A percentile compares a stretch with the other conserved stretches of the same genome.
Conservation (phyloP, 1,140 invertebrate genomes). For the Bombus picipes region DNA sequence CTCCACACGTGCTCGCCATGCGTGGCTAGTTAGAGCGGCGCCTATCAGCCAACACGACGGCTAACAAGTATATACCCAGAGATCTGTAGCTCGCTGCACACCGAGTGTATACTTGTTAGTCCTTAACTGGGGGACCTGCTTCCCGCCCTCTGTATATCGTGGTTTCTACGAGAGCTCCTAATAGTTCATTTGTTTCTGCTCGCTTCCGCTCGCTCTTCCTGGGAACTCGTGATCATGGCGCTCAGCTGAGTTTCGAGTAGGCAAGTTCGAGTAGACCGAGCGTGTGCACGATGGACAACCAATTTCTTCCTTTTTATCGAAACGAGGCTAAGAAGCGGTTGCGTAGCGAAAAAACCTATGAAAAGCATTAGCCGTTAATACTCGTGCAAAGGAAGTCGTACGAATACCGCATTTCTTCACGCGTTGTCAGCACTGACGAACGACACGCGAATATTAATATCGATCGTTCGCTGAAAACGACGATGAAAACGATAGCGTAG, state of each 20-base stretch:
- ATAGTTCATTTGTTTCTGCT: slow-evolving; percentile 77
- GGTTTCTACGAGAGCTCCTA: slow-evolving; percentile 57
- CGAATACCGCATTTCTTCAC: too few species aligned
- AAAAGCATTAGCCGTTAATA: too few species aligned
- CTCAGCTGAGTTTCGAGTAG: background rate
- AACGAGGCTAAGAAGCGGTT: too few species aligned
- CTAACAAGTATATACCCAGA: slow-evolving; percentile 33
- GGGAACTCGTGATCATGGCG: background rate
- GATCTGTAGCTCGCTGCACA: slow-evolving; percentile 11
- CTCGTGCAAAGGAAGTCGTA: too few species aligned
- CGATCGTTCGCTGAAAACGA: too few species aligned
- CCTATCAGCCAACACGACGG: slow-evolving; percentile 64
- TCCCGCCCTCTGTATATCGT: slow-evolving; percentile 28
- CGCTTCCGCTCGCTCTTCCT: slow-evolving; percentile 66
- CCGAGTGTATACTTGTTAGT: slow-evolving; percentile 64
- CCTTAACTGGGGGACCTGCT: slow-evolving; percentile 46
- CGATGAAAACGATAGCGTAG: too few species aligned
- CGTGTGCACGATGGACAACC: background rate
- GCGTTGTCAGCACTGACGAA: too few species aligned
- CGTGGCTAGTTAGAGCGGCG: slow-evolving; percentile 78
- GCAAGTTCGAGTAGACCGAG: background rate
- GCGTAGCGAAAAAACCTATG: too few species aligned
- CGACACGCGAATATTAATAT: too few species aligned
- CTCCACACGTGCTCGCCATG: slow-evolving; percentile 81
- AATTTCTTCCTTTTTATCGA: background rate